Evolutionary conservation across 2,797 vertebrate species (phyloP), one percentile per base, ranked within the genome.

Genomic region (Acanthurus leucopareius): DNA sequence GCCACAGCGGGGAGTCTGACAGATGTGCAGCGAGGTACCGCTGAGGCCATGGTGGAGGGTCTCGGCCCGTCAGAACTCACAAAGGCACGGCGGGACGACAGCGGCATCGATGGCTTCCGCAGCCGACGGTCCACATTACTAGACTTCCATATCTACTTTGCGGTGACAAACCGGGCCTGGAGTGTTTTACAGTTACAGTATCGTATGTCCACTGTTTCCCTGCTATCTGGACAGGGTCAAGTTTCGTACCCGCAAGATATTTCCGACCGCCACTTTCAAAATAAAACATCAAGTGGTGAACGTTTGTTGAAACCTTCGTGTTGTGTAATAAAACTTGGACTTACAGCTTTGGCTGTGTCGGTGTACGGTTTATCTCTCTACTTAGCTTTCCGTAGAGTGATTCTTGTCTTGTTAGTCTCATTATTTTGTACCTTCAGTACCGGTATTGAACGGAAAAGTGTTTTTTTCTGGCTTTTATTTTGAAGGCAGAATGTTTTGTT

Each of bases 21-120:
- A 83, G 93, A 81, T 87, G 92, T 92, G 60, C 91, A 86, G 83
- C 77, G 86, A 77, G 88, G 91, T 85, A 87, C 87, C 92, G 92
- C 75, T 62, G 91, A 88, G 87, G 94, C 87, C 94, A 92, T 91
- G 81, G 88, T 74, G 84, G 76, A 19, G 47, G 69, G 45, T 88
- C 86, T 91, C 88, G 89, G 86, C 84, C 87, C 51, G 85, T 83
- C 85, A 57, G 75, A 81, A 45, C 85, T 90, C 90, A 83, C 64
- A 1, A 86, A 93, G 92, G 93, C 90, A 92, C 92, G 77, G 79
- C 70, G 61, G 88, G 77, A 76, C 49, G 66, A 72, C 53, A 42
- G 77, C 74, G 81, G 82, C 74, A 48, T 44, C 64, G 73, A 65
- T 22, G 83, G 62, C 78, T 80, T 69, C 58, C 62, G 51, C 63